Conservation (phyloP, 1,140 invertebrate genomes). For the Pogonus chalceus region DNA sequence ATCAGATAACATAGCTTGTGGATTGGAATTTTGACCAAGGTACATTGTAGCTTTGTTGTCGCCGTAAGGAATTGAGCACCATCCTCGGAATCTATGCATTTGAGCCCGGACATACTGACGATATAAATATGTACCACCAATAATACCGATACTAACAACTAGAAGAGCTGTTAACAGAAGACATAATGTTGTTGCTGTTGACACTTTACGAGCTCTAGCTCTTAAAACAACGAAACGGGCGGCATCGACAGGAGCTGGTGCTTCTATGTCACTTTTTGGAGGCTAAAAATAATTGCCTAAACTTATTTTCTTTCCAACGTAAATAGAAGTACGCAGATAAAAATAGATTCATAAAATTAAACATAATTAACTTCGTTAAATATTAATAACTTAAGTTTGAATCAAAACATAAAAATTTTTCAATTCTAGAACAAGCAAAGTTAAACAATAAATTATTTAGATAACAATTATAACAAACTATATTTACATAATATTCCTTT, state of each 20-base stretch:
- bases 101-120: constrained; percentile 55
- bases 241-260: constrained; percentile 27
- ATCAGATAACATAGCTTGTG: constrained; percentile 28
- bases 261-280: constrained; percentile 28
- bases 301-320: too few species aligned
- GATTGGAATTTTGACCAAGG: constrained; percentile 12
- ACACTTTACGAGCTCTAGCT: constrained; percentile 43
- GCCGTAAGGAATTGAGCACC: constrained; percentile 55
- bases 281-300: constrained; percentile 12
- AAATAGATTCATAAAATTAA: too few species aligned
- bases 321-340: too few species aligned
- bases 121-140: constrained; percentile 68
- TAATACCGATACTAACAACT: constrained; percentile 63
- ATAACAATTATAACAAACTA: too few species aligned
- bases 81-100: constrained; percentile 50
- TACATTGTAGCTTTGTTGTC: constrained; percentile 18
- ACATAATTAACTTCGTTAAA: too few species aligned
- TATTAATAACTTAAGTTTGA: too few species aligned
- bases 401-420: too few species aligned
- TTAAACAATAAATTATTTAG: too few species aligned
- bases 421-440: too few species aligned
- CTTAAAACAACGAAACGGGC: constrained; percentile 37
- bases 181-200: constrained; percentile 53
- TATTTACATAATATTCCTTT: too few species aligned
- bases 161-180: constrained; percentile 61